Percentiles rank a stretch among this genome's conserved stretches.
Evolutionary conservation across 2,888 invertebrate species (phyloP).

Genomic region (Scaptomyza reducta): DNA sequence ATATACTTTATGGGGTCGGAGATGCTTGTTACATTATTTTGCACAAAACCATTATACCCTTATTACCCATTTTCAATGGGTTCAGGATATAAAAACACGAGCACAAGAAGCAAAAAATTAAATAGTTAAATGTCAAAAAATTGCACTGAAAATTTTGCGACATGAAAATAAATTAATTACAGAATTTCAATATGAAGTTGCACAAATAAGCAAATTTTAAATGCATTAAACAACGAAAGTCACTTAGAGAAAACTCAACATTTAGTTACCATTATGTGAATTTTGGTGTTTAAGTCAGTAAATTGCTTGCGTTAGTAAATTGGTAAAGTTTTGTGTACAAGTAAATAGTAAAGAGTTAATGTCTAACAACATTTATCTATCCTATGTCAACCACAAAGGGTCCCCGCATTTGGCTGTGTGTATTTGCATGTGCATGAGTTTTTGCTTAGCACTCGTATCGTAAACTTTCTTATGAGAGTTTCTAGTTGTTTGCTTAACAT

Average conservation of each 20-base stretch:
- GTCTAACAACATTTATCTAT: constrained; percentile 9
- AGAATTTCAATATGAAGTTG: not conserved
- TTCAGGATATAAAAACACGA: too few relatives aligned
- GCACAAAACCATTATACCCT: too few relatives aligned
- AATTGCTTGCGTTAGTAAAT: constrained; percentile 24
- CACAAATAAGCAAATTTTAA: not conserved
- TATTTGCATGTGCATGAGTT: constrained; percentile 63
- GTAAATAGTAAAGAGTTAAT: constrained; percentile 49
- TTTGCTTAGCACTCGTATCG: constrained; percentile 54
- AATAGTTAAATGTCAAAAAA: constrained; percentile 27
- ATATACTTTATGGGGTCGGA: too few relatives aligned
- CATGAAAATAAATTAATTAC: not conserved
- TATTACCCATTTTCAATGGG: too few relatives aligned
- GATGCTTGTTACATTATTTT: too few relatives aligned
- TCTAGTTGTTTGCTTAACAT: constrained; percentile 70
- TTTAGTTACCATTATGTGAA: not conserved
- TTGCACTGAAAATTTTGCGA: constrained; percentile 53
- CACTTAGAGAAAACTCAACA: not conserved
- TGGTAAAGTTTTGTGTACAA: constrained; percentile 16
- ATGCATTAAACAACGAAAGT: not conserved
- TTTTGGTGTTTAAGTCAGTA: not conserved
- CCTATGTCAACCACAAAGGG: constrained; percentile 1
- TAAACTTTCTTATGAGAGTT: constrained; percentile 75
- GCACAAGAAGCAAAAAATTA: constrained; percentile 5
- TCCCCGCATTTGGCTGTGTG: constrained; percentile 49